Percentiles rank a stretch among this genome's conserved stretches.
These are phyloP conservation scores for Nasonia giraulti DNA, from an alignment of 1,140 invertebrate genomes.

Conservation along the genomic window DNA sequence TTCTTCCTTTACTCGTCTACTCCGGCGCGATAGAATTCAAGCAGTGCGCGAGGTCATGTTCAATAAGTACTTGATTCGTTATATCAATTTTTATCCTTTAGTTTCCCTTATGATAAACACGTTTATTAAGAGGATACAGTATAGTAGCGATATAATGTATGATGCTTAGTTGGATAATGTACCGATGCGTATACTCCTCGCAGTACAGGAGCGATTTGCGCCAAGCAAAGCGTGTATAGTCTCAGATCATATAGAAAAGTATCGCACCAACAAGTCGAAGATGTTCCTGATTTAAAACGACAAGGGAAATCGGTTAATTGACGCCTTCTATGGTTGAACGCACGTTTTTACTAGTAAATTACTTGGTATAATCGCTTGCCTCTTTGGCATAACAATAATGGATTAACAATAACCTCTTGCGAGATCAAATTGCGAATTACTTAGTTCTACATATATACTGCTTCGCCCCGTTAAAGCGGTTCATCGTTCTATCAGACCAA, in stretches of 20 bases:
- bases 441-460: constrained; percentile 8
- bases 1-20: constrained; percentile 21
- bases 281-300: constrained; percentile 5
- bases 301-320: constrained; percentile 47
- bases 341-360: constrained; percentile 36
- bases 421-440: constrained; percentile 48
- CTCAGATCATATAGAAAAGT: constrained; percentile 36
- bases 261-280: constrained; percentile 29
- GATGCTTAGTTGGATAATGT: constrained; percentile 22
- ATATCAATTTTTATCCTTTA: constrained; percentile 24
- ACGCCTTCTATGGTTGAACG: constrained; percentile 44
- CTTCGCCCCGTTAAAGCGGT: constrained; percentile 35
- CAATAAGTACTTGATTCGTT: constrained; percentile 46
- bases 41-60: constrained; percentile 43
- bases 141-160: background rate
- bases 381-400: constrained; percentile 49
- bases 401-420: constrained; percentile 49
- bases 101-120: background rate
- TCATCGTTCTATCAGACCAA: background rate
- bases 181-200: background rate
- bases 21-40: constrained; percentile 24
- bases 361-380: constrained; percentile 39
- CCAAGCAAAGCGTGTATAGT: constrained; percentile 17
- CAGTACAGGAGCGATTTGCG: background rate
- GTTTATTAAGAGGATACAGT: background rate